These are phyloP conservation scores for Upupa epops DNA, from an alignment of 2,113 vertebrate species.

Conservation along the genomic window DNA sequence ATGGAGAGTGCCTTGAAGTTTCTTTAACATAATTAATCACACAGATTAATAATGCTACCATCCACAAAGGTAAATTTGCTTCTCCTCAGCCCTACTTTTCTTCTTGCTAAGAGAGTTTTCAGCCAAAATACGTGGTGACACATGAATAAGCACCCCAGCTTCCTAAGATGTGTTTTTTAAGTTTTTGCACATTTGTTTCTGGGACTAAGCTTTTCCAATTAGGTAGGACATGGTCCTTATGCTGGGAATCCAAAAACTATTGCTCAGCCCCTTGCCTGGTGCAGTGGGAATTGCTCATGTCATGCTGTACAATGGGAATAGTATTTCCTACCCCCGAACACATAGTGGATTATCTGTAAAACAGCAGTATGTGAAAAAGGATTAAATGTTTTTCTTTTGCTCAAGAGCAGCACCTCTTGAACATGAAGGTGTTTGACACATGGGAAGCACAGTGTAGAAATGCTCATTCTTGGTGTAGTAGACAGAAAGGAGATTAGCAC, in stretches of 20 bases:
- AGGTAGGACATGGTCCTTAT: background rate
- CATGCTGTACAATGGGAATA: background rate
- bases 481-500: background rate
- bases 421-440: background rate
- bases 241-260: background rate
- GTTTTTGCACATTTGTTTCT: background rate
- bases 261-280: background rate
- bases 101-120: constrained; percentile 17
- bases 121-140: background rate
- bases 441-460: background rate
- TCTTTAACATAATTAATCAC: constrained; percentile 64
- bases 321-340: background rate
- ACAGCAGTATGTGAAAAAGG: background rate
- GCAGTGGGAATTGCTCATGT: background rate
- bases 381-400: background rate
- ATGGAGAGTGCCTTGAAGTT: constrained; percentile 22
- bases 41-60: constrained; percentile 52
- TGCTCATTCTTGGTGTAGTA: rapidly evolving
- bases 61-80: background rate
- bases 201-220: background rate
- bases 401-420: background rate
- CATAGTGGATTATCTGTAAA: background rate
- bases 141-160: background rate
- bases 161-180: constrained; percentile 6
- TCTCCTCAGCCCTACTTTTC: background rate